Percentiles rank a stretch among this genome's conserved stretches.
Conservation (phyloP, 2,113 vertebrate genomes). For the Colinus virginianus region DNA sequence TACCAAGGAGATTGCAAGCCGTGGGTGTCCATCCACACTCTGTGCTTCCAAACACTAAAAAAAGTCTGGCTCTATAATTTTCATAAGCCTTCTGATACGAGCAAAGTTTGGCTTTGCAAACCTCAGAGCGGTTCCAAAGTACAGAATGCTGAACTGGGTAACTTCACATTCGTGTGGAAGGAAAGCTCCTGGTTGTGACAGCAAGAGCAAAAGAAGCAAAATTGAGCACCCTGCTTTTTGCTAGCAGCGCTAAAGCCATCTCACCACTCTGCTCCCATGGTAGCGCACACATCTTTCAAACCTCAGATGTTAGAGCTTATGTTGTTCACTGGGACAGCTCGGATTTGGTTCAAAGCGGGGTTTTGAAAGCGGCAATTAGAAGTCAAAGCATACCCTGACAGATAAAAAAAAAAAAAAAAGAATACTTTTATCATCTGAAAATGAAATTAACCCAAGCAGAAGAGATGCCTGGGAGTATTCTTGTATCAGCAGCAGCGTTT, state of each 20-base stretch:
- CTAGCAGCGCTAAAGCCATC: neutral
- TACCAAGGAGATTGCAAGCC: neutral
- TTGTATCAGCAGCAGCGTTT: neutral
- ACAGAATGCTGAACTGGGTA: neutral
- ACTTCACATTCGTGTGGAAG: neutral
- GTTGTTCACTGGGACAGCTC: neutral
- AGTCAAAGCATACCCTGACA: neutral
- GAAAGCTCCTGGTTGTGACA: neutral
- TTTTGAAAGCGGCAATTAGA: neutral
- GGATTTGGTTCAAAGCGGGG: neutral
- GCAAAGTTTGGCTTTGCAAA: neutral
- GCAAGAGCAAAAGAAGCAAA: neutral
- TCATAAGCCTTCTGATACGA: neutral
- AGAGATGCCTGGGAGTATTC: neutral
- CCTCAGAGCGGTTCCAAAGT: neutral
- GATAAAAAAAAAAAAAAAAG: neutral
- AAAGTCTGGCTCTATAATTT: neutral
- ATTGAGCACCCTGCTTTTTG: neutral
- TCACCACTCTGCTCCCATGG: neutral
- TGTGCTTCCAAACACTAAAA: neutral
- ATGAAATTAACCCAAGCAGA: neutral
- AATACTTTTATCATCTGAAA: neutral
- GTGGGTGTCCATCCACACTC: neutral
- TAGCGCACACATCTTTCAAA: neutral
- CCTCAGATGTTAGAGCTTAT: neutral